A percentile compares a stretch with the other conserved stretches of the same genome.
Evolutionary conservation across 2,113 vertebrate genomes (phyloP).

Genomic region (Tringa solitaria): DNA sequence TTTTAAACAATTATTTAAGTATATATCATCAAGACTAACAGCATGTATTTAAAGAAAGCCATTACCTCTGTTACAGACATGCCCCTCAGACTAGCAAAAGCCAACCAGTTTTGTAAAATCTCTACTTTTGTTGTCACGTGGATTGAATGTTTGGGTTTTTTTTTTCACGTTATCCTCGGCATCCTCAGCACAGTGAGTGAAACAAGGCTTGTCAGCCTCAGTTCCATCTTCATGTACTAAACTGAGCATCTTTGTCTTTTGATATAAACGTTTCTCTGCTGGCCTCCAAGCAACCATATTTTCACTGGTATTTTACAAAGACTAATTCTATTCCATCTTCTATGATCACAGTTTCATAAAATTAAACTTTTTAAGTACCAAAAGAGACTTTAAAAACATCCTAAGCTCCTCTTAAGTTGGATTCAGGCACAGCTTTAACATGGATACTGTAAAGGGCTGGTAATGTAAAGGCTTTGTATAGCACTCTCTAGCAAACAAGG

Average conservation of each 20-base stretch:
- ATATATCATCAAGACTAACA: slow-evolving; percentile 40
- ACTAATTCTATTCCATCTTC: neutral
- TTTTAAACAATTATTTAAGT: slow-evolving; percentile 8
- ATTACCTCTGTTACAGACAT: slow-evolving; percentile 12
- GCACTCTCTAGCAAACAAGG: neutral
- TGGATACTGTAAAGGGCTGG: neutral
- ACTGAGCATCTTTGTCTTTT: neutral
- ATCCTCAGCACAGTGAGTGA: neutral
- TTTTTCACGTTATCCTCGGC: neutral
- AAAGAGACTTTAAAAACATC: neutral
- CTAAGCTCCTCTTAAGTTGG: neutral
- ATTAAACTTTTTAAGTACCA: neutral
- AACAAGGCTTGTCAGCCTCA: neutral
- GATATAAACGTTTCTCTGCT: no score
- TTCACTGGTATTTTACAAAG: neutral
- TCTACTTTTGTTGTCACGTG: neutral
- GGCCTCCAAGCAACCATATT: neutral
- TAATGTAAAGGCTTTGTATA: slow-evolving; percentile 3
- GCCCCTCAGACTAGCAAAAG: slow-evolving; percentile 1
- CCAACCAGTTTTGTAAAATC: neutral
- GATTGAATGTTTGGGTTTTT: neutral
- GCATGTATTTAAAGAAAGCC: neutral
- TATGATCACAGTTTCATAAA: neutral
- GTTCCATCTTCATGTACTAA: neutral
- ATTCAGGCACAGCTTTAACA: neutral